Percentiles rank a stretch among this genome's conserved stretches.
Conservation (phyloP, 1,140 invertebrate species). For the Heliothis subflexa region DNA sequence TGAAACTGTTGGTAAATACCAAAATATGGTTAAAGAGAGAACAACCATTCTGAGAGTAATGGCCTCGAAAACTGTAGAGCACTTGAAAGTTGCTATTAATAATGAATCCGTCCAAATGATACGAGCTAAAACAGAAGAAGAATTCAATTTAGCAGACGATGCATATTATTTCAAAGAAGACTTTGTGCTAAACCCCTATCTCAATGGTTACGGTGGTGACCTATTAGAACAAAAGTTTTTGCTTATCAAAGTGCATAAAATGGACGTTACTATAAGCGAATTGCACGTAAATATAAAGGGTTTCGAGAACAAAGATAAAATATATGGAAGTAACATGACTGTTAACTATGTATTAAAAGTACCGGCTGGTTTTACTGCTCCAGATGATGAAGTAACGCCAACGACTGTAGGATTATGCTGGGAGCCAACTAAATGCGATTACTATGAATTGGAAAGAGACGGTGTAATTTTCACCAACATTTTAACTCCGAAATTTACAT, state of each 20-base stretch:
- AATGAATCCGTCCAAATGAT: conserved; percentile 57
- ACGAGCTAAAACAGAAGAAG: conserved; percentile 59
- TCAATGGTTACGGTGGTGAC: conserved; percentile 54
- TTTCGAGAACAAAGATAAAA: conserved; percentile 57
- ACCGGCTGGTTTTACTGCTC: conserved; percentile 56
- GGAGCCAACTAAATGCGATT: conserved; percentile 57
- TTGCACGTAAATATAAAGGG: conserved; percentile 70
- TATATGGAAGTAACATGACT: conserved; percentile 57
- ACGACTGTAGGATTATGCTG: conserved; percentile 65
- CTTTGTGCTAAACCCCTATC: conserved; percentile 69
- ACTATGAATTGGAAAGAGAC: conserved; percentile 78
- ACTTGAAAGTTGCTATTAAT: conserved; percentile 66
- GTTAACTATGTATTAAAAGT: conserved; percentile 49
- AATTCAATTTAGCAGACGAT: conserved; percentile 64
- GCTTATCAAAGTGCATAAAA: conserved; percentile 71
- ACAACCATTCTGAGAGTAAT: conserved; percentile 72
- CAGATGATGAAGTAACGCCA: conserved; percentile 51
- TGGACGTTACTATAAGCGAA: conserved; percentile 67
- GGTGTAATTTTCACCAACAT: conserved; percentile 67
- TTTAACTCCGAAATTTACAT: conserved; percentile 57
- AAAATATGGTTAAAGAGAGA: conserved; percentile 66
- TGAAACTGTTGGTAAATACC: conserved; percentile 68
- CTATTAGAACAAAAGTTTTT: conserved; percentile 64
- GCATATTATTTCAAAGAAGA: conserved; percentile 66
- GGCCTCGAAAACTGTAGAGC: conserved; percentile 56